Base-by-base conservation (phyloP, 2,797 vertebrate species). In the Enteromius anoplus region DNA sequence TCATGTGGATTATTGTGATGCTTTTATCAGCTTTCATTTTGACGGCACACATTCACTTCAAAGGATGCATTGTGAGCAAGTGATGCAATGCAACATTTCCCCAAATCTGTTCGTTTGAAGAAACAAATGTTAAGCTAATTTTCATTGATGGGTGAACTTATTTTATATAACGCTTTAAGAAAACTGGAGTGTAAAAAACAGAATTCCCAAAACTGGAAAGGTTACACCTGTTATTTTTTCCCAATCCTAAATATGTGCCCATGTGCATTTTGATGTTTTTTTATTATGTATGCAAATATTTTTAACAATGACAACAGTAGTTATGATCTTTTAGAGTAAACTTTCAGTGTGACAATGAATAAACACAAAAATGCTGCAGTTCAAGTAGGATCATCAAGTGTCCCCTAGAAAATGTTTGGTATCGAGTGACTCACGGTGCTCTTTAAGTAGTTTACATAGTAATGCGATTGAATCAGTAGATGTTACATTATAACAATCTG, bases 131-230 rank as follows among this genome's bases (percentile, higher is more conserved):
- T 64, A 14, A 64, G 14, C 60, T 32, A 32, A 64, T 64, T 64
- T 64, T 64, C 60, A 64, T 64, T 32, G 14, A 32, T 64, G 60
- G 6, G 14, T 32, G 26, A 64, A 32, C 60, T 29, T 64, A 15
- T 7, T 64, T 40, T 23, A 4, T 34, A 45, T 9, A 15, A 49
- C 15, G 19, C 29, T 0, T 34, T 40, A 40, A 75, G n/a, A 23
- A 79, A 79, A 78, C 77, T 78, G 62, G 77, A 66, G 12, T 49
- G 11, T 77, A 47, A 71, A 47, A 70, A 23, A 45, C 40, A 5
- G 26, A 32, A 12, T 8, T 37, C 10, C 17, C 17, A 21, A 72
- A 80, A 72, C 79, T 72, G 53, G 79, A 72, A 72, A 32, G 3
- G 1, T 55, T 49, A 73, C 34, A 53, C 1, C 23, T 17, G 0